Base-by-base conservation (phyloP, 1,140 invertebrate genomes). In the Drosophila simulans region DNA sequence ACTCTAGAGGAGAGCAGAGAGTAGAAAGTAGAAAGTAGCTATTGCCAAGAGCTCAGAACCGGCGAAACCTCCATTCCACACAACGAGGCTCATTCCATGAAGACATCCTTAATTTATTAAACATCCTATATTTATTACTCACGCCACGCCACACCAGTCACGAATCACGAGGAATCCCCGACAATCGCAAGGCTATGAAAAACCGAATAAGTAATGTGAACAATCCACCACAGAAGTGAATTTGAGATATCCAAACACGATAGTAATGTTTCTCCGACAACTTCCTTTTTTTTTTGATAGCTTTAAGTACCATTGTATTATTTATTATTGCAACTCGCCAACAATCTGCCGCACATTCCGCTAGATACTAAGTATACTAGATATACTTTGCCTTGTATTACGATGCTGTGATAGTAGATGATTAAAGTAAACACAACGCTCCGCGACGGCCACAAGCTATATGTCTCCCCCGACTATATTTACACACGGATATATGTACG, bases 321-420 rank as follows among this genome's bases (percentile, higher is more conserved):
- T 86, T 73, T 81, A 86, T 86, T 70, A 57, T 34, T 43, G 51
- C 56, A 76, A 60, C 77, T 64, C 77, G 59, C 54, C 17, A 39
- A 77, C 40, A 31, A 27, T 17, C 65, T 68, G 49, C 52, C 37
- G 54, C 58, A 80, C 72, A 80, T 77, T 80, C 70, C 40, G 54
- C 40, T 59, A 70, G 80, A 43, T n/a, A 54, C 34, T 77, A 80
- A 65, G 72, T 53, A 37, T 40, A 48, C 45, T 20, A 34, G 11
- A 48, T 59, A 25, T 54, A 31, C 48, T 66, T 71, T 71, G 74
- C 82, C 74, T 70, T 85, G 82, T 85, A 85, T 85, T 85, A 85
- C 73, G 63, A 75, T 70, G 69, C 82, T 85, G 82, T 85, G 82
- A 85, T 85, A 85, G 64, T 85, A 85, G 83, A 63, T 73, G 31